These are phyloP conservation scores for Mastacembelus armatus DNA, from an alignment of 2,797 vertebrate species.

Conservation along the genomic window DNA sequence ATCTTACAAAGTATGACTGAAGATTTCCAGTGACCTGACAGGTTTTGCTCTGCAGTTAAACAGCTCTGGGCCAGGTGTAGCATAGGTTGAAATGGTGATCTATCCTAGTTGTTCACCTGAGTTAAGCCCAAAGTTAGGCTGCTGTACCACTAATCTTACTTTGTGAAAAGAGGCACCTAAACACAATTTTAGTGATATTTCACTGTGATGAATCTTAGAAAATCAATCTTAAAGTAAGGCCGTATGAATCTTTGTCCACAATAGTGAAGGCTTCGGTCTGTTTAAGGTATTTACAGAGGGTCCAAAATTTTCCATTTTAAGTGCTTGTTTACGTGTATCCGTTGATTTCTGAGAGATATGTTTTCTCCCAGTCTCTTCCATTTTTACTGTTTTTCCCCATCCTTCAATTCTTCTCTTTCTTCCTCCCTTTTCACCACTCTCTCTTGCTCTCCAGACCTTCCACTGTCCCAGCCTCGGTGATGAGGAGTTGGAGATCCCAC, in stretches of 20 bases:
- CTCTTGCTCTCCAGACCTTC: constrained; percentile 83
- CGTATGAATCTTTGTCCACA: not conserved
- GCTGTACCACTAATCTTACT: not conserved
- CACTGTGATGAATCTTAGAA: not conserved
- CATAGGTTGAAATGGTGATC: not conserved
- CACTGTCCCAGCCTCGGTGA: constrained; percentile 94
- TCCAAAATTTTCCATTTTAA: constrained; percentile 5
- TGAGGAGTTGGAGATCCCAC: constrained; percentile 96
- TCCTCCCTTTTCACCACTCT: no score
- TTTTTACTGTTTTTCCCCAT: not conserved
- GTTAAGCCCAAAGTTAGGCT: no score
- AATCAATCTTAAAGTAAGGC: not conserved
- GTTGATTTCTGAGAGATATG: no score
- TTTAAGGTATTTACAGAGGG: not conserved
- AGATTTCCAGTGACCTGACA: no score
- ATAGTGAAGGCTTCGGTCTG: not conserved
- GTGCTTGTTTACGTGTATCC: not conserved
- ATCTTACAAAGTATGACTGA: no score
- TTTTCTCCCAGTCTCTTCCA: not conserved
- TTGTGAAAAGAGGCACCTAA: not conserved
- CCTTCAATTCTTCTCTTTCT: not conserved
- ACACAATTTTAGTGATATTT: not conserved
- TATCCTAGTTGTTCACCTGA: not conserved
- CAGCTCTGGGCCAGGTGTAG: not conserved
- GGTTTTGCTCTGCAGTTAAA: not conserved